A percentile compares a stretch with the other conserved stretches of the same genome.
Evolutionary conservation across 2,113 vertebrate genomes (phyloP).

Genomic region (Macroglossus sobrinus): DNA sequence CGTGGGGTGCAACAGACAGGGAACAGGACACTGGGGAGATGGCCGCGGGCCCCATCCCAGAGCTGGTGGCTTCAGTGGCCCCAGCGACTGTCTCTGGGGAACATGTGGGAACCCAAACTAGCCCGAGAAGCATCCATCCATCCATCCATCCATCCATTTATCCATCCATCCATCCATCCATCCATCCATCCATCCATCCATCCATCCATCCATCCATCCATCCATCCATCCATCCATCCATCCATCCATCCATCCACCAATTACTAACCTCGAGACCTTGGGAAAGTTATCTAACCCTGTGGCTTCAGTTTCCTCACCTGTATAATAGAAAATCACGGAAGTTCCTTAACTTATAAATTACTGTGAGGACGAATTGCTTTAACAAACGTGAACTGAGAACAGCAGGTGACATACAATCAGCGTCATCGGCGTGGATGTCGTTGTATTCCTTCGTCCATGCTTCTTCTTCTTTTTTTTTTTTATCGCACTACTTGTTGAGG

Average conservation of each 20-base stretch:
- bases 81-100: not conserved
- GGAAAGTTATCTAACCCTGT: not conserved
- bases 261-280: not conserved
- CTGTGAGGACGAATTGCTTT: not conserved
- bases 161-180: too few relatives aligned
- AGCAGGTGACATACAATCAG: not conserved
- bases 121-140: too few relatives aligned
- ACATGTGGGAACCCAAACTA: too few relatives aligned
- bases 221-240: too few relatives aligned
- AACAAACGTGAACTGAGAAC: not conserved
- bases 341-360: not conserved
- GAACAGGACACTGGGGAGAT: too few relatives aligned
- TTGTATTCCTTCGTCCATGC: not conserved
- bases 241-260: not conserved
- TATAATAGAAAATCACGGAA: not conserved
- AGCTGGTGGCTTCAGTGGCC: too few relatives aligned
- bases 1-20: too few relatives aligned
- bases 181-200: not conserved
- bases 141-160: too few relatives aligned
- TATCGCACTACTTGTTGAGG: not conserved
- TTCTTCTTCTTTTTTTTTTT: too few relatives aligned
- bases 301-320: not conserved
- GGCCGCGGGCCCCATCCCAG: too few relatives aligned
- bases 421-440: accelerated
- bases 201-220: too few relatives aligned